Base-by-base conservation (phyloP, 2,113 vertebrate species). In the Amblyornis subalaris region DNA sequence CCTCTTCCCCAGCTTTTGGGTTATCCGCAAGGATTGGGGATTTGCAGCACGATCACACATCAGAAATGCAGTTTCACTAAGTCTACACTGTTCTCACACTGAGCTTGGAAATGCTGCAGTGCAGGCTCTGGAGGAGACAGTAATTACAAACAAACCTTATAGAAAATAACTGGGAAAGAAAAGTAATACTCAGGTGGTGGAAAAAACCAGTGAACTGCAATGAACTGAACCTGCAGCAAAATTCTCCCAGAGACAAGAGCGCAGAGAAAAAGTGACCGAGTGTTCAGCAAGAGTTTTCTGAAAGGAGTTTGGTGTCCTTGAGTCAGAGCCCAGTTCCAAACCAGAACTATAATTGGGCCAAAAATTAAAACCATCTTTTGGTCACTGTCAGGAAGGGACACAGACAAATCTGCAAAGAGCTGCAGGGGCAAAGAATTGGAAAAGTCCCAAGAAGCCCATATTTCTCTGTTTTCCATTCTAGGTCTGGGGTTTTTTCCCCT, bases 51-150 rank as follows among this genome's bases (percentile, higher is more conserved):
- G 1, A 35, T 38, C 61, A 50, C 33, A 61, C 36, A 71, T 51
- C 53, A 67, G 45, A 86, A 90, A 83, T 33, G 80, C 86, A 65
- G 86, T 40, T 90, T 83, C 70, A 44, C 84, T 16, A 26, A 82
- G 74, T 23, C 58, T 58, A 44, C 42, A 4, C 71, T 18, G 65
- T 51, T 88, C 84, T 47, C 88, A 62, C 23, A 42, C 71, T 44
- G 60, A 88, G 83, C 76, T 40, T 42, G 65, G 80, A 90, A 94
- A 93, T 92, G 55, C 94, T 96, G 94, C 96, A 96, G 92, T 96
- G 94, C 94, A 95, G 95, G 48, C 90, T 58, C 48, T 77, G 83
- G 55, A 65, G 42, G 40, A 92, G 48, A 70, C 44, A 23, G 48
- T 17, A 55, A 70, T 80, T 95, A 76, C 4, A 84, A 86, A 93